Conservation (phyloP, 2,888 invertebrate species). For the Anoncus sp. region DNA sequence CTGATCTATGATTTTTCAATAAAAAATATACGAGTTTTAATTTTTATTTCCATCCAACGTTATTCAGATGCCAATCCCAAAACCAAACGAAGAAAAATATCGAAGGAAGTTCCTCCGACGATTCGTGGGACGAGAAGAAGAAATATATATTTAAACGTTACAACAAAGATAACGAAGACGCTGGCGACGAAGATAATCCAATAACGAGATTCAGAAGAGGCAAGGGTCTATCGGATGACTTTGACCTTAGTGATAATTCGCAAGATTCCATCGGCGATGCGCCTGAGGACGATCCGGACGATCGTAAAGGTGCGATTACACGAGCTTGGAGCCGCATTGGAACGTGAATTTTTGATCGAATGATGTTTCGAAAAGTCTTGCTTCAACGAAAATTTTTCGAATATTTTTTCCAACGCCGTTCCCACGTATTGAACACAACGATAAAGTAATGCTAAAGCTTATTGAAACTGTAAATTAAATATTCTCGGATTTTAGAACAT, state of each 20-base stretch:
- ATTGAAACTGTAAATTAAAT: too few relatives aligned
- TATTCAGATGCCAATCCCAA: too few relatives aligned
- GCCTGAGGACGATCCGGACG: constrained; percentile 88
- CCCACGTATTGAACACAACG: background rate
- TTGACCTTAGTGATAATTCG: constrained; percentile 86
- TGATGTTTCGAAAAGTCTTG: too few relatives aligned
- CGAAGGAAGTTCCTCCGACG: constrained; percentile 61
- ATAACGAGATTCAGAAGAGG: constrained; percentile 86
- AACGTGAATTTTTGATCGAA: constrained; percentile 91
- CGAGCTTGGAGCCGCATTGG: constrained; percentile 94
- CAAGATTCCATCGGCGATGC: constrained; percentile 86
- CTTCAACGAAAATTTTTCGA: constrained; percentile 24
- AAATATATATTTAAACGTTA: constrained; percentile 64
- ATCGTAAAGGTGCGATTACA: constrained; percentile 95
- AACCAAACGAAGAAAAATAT: constrained; percentile 62
- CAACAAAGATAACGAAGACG: constrained; percentile 78
- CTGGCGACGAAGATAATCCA: constrained; percentile 79
- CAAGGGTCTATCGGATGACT: constrained; percentile 87
- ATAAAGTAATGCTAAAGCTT: too few relatives aligned
- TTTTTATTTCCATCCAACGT: too few relatives aligned
- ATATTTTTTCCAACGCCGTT: background rate
- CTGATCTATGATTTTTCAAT: too few relatives aligned
- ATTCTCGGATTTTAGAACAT: too few relatives aligned
- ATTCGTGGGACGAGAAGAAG: constrained; percentile 64
- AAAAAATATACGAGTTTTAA: too few relatives aligned